Base-by-base conservation (phyloP, 2,113 vertebrate species). In the Mustelus asterias region DNA sequence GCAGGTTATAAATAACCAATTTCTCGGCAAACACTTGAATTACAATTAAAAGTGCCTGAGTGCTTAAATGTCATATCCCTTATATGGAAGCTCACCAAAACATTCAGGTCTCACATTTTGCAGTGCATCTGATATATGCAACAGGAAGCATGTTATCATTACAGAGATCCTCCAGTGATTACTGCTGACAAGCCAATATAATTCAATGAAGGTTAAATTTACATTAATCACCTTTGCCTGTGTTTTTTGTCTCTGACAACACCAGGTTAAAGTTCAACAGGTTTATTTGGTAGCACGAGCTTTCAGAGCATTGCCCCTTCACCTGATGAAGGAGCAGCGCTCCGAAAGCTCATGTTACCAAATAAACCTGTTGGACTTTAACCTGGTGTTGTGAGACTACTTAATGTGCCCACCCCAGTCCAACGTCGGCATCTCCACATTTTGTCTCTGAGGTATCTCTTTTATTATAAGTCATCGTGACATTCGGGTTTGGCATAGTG, bases 111-210 rank as follows among this genome's bases (percentile, higher is more conserved):
- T 44, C 94, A 72, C 29, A 14, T 33, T 94, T 54, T 72, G 94
- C 44, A 54, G 65, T 70, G 69, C 44, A 76, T 94, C 44, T 70
- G 44, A 67, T 70, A 69, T 70, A 69, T 72, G 69, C 20, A 72
- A 95, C 94, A 95, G 94, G 94, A 95, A 95, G 44, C 67, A 72
- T 72, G 67, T 95, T 90, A 95, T 95, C 69, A 54, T 76, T 0
- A 54, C 37, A 29, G 13, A 70, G 26, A 33, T 76, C 37, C 44
- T 70, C 13, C 26, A 60, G 60, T 37, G 18, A 22, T 22, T 93
- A 93, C 60, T 65, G 60, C 58, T 63, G 88, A 63, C 86, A 67
- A 37, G 33, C 58, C 29, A 33, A 60, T 63, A 60, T 63, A 6
- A 90, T 92, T n/a, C n/a, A 92, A 92, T 63, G 58, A 93, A 60